Percentiles rank a stretch among this genome's conserved stretches.
Conservation (phyloP, 2,113 vertebrate species). For the Elgaria multicarinata region DNA sequence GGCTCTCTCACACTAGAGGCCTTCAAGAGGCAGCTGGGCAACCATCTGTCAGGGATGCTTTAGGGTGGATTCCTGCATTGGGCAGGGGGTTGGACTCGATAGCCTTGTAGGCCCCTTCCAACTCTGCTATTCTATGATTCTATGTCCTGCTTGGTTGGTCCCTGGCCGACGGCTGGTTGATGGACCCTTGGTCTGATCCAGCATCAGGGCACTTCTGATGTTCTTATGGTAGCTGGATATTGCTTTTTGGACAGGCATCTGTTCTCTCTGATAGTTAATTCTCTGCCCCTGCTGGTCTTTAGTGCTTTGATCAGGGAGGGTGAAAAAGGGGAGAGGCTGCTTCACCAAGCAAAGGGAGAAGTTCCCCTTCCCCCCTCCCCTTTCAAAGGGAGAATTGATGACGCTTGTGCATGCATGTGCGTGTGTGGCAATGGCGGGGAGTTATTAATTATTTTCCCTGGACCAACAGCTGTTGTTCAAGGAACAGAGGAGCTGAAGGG, state of each 20-base stretch:
- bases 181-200: too few species aligned
- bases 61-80: too few species aligned
- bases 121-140: too few species aligned
- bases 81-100: too few species aligned
- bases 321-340: conserved; percentile 57
- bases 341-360: neutral
- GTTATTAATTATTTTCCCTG: neutral
- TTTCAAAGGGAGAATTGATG: neutral
- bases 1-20: too few species aligned
- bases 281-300: conserved; percentile 69
- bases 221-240: conserved; percentile 42
- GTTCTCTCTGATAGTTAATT: conserved; percentile 74
- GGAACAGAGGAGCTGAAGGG: conserved; percentile 9
- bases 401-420: neutral
- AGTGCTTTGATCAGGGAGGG: conserved; percentile 62
- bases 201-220: too few species aligned
- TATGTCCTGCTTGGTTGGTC: too few species aligned
- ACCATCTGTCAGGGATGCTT: too few species aligned
- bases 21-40: too few species aligned
- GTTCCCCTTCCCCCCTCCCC: neutral
- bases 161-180: too few species aligned
- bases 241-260: too few species aligned
- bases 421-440: neutral
- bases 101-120: too few species aligned
- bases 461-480: conserved; percentile 31